phyloP scores from a whole-genome alignment of 2,888 invertebrate species.

The Agrilus mali region DNA sequence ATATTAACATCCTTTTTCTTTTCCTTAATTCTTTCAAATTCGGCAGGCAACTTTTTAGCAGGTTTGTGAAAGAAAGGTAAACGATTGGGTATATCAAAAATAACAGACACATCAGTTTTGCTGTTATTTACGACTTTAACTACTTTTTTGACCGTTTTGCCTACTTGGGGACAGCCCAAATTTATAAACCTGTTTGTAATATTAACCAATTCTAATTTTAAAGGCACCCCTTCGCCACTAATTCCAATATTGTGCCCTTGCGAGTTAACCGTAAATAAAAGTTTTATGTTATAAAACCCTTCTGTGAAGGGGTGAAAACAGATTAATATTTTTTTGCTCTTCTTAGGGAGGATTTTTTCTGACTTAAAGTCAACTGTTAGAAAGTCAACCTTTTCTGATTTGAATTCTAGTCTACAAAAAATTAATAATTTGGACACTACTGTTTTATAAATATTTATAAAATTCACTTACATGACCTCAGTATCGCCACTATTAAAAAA shows the following conservation, averaged over 20 bases:
- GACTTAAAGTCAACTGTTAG: slow-evolving; percentile 38
- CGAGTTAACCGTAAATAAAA: slow-evolving; percentile 43
- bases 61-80: slow-evolving; percentile 25
- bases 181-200: slow-evolving; percentile 30
- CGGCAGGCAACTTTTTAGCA: slow-evolving; percentile 15
- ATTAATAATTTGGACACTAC: too few relatives aligned
- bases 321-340: slow-evolving; percentile 36
- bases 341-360: slow-evolving; percentile 33
- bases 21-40: slow-evolving; percentile 15
- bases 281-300: slow-evolving; percentile 36
- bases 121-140: slow-evolving; percentile 48
- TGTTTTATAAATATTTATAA: too few relatives aligned
- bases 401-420: slow-evolving; percentile 38
- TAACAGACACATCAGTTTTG: slow-evolving; percentile 40
- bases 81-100: slow-evolving; percentile 39
- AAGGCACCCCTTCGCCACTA: slow-evolving; percentile 41
- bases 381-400: slow-evolving; percentile 36
- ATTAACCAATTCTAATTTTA: slow-evolving; percentile 29
- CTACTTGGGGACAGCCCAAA: slow-evolving; percentile 32
- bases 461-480: slow-evolving; percentile 25
- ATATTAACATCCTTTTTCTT: not conserved
- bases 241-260: slow-evolving; percentile 40
- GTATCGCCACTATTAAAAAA: slow-evolving; percentile 29
- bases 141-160: slow-evolving; percentile 37
- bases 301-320: slow-evolving; percentile 44